Evolutionary conservation across 1,140 invertebrate species (phyloP), one percentile per base, ranked within the genome.

Genomic region (Megalonaias nervosa): DNA sequence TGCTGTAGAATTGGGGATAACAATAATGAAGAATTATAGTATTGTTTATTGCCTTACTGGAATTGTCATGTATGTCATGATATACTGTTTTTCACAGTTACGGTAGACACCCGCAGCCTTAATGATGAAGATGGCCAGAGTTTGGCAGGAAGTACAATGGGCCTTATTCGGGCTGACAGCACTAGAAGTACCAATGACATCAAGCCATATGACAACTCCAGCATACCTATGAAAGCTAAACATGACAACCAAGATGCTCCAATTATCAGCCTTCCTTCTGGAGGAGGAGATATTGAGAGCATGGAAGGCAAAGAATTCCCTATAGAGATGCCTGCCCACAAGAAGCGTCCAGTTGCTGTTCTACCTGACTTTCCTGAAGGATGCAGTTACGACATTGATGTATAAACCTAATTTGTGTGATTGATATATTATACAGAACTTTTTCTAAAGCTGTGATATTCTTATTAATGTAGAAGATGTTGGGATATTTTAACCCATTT

Each of bases 41-140:
- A 17, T 26, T 17, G 57, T 71, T 59, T 59, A 23, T 56, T n/a
- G 2, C 11, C 19, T 2, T 13, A 14, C 21, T 11, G 59, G 3
- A 31, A 11, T 13, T 58, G 26, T 13, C 23, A 71, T n/a, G 23
- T 21, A 65, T 72, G 11, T 21, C 12, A 31, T 17, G 48, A 65
- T 17, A 21, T 12, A n/a, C 17, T 67, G 66, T 75, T 26, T 38
- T 62, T 55, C 17, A 58, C 23, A 61, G 11, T n/a, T 26, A 38
- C 48, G 13, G 19, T 9, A 68, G 66, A 59, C 23, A 70, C 48
- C 60, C 23, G 15, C n/a, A 23, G 13, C 31, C 58, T 64, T n/a
- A 81, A 79, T 68, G 84, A 81, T 56, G 76, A 67, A n/a, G 88
- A 88, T 60, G 85, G 78, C 6, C 75, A 81, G 59, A 89, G 88